Evolutionary conservation across 2,888 invertebrate species (phyloP).

Genomic region (Ectemnius cavifrons): DNA sequence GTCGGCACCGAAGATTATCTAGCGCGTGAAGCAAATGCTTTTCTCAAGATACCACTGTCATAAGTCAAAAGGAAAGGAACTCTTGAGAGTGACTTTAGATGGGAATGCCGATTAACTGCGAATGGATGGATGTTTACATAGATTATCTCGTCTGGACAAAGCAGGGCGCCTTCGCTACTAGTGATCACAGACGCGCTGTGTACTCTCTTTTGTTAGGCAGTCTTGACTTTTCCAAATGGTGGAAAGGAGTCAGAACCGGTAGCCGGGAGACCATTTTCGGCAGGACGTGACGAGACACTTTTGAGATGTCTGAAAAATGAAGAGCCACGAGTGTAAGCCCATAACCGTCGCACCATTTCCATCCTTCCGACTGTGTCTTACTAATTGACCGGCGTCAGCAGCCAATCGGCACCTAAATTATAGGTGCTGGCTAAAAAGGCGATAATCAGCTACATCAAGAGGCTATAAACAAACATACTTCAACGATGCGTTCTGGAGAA

Average conservation of each 20-base stretch:
- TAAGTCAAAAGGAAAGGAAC: no score
- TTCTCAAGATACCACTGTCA: no score
- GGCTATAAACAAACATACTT: constrained; percentile 51
- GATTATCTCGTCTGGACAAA: constrained; percentile 1
- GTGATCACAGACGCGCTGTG: not conserved
- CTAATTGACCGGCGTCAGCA: constrained; percentile 66
- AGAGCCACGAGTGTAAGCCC: constrained; percentile 34
- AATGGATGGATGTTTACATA: constrained; percentile 22
- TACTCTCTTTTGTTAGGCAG: constrained; percentile 18
- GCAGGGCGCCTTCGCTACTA: constrained; percentile 18
- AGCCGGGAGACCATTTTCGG: constrained; percentile 32
- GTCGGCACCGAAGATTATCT: no score
- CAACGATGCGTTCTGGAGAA: constrained; percentile 19
- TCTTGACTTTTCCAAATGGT: constrained; percentile 27
- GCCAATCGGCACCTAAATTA: constrained; percentile 65
- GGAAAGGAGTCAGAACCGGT: constrained; percentile 29
- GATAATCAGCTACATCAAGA: constrained; percentile 45
- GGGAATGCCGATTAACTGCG: constrained; percentile 25
- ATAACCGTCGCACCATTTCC: constrained; percentile 38
- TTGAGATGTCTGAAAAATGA: constrained; percentile 57
- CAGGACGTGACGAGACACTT: constrained; percentile 71
- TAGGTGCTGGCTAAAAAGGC: constrained; percentile 51
- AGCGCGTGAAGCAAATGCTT: no score
- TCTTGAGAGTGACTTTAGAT: constrained; percentile 16
- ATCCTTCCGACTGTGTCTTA: constrained; percentile 35